Base-by-base conservation (phyloP, 2,797 vertebrate genomes). In the Sebastes diaconus region DNA sequence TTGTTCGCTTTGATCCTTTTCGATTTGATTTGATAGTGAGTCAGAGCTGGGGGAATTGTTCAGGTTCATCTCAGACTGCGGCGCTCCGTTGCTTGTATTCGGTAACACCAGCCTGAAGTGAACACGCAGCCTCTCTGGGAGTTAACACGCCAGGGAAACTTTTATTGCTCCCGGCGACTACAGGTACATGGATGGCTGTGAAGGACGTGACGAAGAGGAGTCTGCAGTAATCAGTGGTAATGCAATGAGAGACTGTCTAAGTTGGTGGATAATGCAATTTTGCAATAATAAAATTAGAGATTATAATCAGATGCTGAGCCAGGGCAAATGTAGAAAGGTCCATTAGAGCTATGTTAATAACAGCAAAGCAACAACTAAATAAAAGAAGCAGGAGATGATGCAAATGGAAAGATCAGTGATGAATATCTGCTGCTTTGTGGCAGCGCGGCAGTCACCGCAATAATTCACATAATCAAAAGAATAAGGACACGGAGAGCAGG, bases 111-210 rank as follows among this genome's bases (percentile, higher is more conserved):
- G 81, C 36, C 79, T 69, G 82, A 68, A 79, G 78, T 83, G 80
- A 85, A 80, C 75, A 63, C 68, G 81, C 75, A 80, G 73, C 66
- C 79, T 84, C 80, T 46, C 39, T 29, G 84, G 82, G 77, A 83
- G 71, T 77, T 73, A 78, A 87, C 77, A 68, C 88, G 82, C 88
- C 52, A 20, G 83, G 87, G 88, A 73, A 89, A 87, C 80, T 81
- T 78, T 78, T 66, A 88, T 83, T 82, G 86, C 88, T 83, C 83
- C 84, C 32, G 87, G 91, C 88, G 78, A 83, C 75, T 42, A 71
- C 81, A 77, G 84, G 84, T 81, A 85, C 81, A 85, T 29, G 79
- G 75, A 80, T 25, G 60, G 42, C 68, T 85, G 84, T 92, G 89
- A 91, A 90, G 89, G 90, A 90, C 78, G 32, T 88, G 85, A 85